A percentile compares a stretch with the other conserved stretches of the same genome.
Evolutionary conservation across 2,888 invertebrate species (phyloP).

Genomic region (Deilephila elpenor): DNA sequence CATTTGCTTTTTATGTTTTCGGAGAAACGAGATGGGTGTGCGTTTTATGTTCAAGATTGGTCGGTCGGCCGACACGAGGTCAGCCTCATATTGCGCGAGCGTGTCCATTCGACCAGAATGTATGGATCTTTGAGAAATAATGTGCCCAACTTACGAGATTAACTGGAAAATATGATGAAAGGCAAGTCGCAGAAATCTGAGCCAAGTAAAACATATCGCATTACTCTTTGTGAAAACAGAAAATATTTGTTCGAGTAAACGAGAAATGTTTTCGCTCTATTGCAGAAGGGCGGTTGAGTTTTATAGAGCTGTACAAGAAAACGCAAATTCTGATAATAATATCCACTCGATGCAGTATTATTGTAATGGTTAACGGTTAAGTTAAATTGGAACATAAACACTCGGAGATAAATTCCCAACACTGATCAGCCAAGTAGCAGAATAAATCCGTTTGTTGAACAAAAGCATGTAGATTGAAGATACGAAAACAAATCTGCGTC

Average conservation of each 20-base stretch:
- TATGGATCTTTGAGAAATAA: slow-evolving; percentile 25
- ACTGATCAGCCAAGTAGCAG: not conserved
- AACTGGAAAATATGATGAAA: slow-evolving; percentile 26
- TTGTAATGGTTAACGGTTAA: too few species aligned
- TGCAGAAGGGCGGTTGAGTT: too few species aligned
- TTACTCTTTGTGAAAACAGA: not conserved
- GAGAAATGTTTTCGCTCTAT: not conserved
- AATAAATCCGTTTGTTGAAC: slow-evolving; percentile 14
- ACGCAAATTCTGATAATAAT: too few species aligned
- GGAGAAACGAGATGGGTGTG: slow-evolving; percentile 15
- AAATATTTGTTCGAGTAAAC: slow-evolving; percentile 10
- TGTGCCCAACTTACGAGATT: slow-evolving; percentile 19
- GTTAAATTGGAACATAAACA: not conserved
- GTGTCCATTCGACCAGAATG: slow-evolving; percentile 21
- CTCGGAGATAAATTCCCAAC: not conserved
- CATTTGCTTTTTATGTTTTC: slow-evolving; percentile 26
- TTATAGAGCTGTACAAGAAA: too few species aligned
- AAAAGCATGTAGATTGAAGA: slow-evolving; percentile 13
- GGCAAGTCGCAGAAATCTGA: slow-evolving; percentile 2
- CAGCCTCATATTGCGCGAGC: slow-evolving; percentile 7
- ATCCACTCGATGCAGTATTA: too few species aligned
- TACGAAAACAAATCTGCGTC: slow-evolving; percentile 10
- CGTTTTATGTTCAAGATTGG: slow-evolving; percentile 24
- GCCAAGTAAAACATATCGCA: slow-evolving; percentile 14
- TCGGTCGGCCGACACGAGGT: slow-evolving; percentile 16